Percentiles rank a stretch among this genome's conserved stretches.
Conservation (phyloP, 2,113 vertebrate species). For the Campylomormyrus numenius region DNA sequence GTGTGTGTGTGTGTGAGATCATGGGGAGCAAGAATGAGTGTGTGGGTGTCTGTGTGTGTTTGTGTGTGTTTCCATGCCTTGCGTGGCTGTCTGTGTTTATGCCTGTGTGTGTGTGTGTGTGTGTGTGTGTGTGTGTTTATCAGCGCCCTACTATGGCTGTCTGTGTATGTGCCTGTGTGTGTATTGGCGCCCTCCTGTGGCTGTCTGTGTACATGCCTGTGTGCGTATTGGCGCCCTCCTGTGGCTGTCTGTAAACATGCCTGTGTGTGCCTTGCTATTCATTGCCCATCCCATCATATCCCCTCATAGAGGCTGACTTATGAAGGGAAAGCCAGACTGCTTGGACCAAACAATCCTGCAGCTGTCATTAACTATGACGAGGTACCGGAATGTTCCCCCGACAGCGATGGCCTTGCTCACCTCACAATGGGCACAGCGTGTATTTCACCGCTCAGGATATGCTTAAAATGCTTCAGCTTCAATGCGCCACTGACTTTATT, state of each 20-base stretch:
- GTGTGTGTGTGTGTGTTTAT: no score
- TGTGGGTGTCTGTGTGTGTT: background rate
- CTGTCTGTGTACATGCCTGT: background rate
- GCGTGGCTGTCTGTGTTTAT: background rate
- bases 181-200: background rate
- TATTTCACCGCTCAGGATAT: background rate
- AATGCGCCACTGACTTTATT: conserved; percentile 4
- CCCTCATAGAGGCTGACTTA: conserved; percentile 56
- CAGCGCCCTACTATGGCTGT: background rate
- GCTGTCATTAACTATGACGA: conserved; percentile 66
- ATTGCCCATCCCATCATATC: conserved; percentile 49
- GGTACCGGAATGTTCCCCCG: conserved; percentile 51
- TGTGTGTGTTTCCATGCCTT: background rate
- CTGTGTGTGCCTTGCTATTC: conserved; percentile 36
- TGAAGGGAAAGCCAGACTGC: conserved; percentile 62
- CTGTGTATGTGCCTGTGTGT: background rate
- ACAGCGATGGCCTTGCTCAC: conserved; percentile 47
- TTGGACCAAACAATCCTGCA: conserved; percentile 63
- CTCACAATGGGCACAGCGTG: background rate
- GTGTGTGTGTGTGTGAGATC: background rate
- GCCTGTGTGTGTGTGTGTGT: background rate
- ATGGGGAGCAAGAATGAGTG: no score
- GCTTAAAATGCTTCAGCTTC: background rate
- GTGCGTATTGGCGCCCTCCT: background rate
- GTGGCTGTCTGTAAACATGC: conserved; percentile 33